phyloP scores from a whole-genome alignment of 2,797 vertebrate species.

The Artibeus lituratus region DNA sequence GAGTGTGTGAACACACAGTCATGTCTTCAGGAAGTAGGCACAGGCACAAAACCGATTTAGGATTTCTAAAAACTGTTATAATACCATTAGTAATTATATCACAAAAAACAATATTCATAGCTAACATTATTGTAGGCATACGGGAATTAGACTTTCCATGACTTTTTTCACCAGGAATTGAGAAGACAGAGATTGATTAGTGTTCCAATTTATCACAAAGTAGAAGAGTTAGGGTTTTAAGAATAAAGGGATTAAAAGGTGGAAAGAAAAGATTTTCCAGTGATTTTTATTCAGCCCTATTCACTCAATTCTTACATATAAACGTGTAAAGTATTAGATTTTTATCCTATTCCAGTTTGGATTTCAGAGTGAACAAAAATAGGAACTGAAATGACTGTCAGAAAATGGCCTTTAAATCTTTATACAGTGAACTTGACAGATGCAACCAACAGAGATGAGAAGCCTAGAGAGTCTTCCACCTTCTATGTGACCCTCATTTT shows the following conservation, averaged over 20 bases:
- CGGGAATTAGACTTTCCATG: neutral
- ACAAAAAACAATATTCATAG: neutral
- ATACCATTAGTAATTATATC: neutral
- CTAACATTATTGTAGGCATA: neutral
- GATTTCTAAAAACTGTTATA: neutral
- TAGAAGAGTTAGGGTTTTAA: constrained; percentile 10
- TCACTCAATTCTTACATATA: neutral
- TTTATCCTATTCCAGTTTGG: neutral
- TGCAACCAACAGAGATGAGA: neutral
- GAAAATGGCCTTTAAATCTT: neutral
- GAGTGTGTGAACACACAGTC: neutral
- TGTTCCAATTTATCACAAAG: neutral
- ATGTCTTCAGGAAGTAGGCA: neutral
- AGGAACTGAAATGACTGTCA: neutral
- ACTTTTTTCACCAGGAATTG: neutral
- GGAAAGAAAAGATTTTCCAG: neutral
- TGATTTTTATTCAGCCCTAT: neutral
- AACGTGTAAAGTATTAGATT: neutral
- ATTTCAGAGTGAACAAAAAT: constrained; percentile 15
- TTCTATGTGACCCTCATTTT: neutral
- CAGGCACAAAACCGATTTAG: neutral
- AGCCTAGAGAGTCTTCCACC: no score
- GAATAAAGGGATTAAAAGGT: neutral
- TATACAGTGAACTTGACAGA: neutral
- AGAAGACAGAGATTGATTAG: neutral